phyloP scores from a whole-genome alignment of 2,113 vertebrate species.

The Haemorhous mexicanus region DNA sequence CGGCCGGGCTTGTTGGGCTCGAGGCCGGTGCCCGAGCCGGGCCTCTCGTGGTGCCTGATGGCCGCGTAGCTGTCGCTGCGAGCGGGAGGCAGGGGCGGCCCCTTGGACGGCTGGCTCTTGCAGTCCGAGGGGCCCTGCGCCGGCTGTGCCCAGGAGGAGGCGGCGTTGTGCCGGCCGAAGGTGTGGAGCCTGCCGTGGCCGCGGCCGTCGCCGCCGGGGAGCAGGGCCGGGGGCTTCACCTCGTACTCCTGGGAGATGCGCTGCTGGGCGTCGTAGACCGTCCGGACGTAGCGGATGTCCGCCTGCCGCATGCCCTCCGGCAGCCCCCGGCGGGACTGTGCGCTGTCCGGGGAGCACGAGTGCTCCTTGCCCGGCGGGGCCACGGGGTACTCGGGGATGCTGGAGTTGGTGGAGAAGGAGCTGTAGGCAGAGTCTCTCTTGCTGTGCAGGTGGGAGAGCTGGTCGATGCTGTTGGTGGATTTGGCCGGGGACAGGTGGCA shows the following conservation, averaged over 20 bases:
- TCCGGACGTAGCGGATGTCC: conserved; percentile 83
- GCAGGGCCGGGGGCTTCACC: conserved; percentile 73
- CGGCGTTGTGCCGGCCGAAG: conserved; percentile 67
- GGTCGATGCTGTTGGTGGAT: conserved; percentile 93
- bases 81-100: conserved; percentile 81
- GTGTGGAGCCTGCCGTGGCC: conserved; percentile 51
- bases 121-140: conserved; percentile 72
- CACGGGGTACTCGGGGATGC: conserved; percentile 85
- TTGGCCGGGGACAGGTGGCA: conserved; percentile 89
- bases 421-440: conserved; percentile 96
- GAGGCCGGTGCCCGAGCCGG: conserved; percentile 82
- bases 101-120: conserved; percentile 59
- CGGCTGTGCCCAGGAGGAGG: conserved; percentile 70
- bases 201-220: conserved; percentile 37
- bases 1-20: conserved; percentile 80
- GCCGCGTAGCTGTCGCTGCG: conserved; percentile 91
- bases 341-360: conserved; percentile 79
- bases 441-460: conserved; percentile 85
- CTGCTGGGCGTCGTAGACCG: conserved; percentile 79
- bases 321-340: conserved; percentile 61
- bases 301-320: conserved; percentile 83
- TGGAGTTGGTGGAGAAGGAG: conserved; percentile 94
- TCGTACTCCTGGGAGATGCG: conserved; percentile 83
- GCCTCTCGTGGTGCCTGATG: conserved; percentile 84
- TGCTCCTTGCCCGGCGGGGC: conserved; percentile 75